Conservation (phyloP, 2,797 vertebrate species). For the Falco rusticolus region DNA sequence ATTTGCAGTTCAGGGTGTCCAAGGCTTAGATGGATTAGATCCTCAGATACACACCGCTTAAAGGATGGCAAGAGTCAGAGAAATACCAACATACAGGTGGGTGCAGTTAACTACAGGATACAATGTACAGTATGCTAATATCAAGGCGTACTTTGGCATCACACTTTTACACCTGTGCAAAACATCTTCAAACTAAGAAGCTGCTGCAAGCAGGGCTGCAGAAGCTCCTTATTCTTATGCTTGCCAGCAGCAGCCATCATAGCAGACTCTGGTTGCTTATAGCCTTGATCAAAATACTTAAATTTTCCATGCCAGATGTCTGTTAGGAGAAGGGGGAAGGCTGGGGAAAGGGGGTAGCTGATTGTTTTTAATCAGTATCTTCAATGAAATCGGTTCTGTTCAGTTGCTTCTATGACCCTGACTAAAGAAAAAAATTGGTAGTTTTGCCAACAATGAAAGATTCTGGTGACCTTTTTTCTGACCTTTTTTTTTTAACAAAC, state of each 20-base stretch:
- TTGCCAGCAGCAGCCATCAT: background rate
- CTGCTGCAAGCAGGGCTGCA: background rate
- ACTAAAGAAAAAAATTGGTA: background rate
- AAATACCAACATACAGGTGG: constrained; percentile 31
- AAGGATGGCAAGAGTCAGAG: constrained; percentile 46
- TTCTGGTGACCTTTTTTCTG: constrained; percentile 35
- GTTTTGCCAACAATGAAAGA: constrained; percentile 38
- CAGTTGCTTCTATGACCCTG: background rate
- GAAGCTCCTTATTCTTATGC: background rate
- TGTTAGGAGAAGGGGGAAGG: background rate
- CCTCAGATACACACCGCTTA: background rate
- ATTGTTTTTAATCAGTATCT: constrained; percentile 34
- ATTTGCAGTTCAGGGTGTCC: constrained; percentile 49
- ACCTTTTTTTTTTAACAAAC: constrained; percentile 45
- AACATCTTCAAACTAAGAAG: background rate
- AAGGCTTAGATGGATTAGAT: constrained; percentile 39
- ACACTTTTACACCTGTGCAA: constrained; percentile 17
- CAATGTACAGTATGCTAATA: background rate
- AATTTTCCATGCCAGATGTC: background rate
- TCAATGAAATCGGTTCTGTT: background rate
- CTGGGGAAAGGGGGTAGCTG: background rate
- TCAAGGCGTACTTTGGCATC: background rate
- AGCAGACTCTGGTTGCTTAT: background rate
- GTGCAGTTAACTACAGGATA: constrained; percentile 45
- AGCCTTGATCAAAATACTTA: constrained; percentile 15